phyloP scores from a whole-genome alignment of 2,113 vertebrate species.

The Sialia sialis region DNA sequence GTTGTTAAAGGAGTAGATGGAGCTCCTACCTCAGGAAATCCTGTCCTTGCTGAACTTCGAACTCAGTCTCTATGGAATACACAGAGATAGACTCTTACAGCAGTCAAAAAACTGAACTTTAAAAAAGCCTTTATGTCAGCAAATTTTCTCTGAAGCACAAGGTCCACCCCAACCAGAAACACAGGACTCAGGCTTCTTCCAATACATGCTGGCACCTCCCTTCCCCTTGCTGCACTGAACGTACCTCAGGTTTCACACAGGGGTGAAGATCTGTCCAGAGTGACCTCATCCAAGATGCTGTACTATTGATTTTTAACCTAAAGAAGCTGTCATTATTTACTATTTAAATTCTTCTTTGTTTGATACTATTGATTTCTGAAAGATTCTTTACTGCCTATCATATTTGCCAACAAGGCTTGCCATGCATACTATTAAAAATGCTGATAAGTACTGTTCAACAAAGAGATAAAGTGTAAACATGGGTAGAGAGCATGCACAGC shows the following conservation, averaged over 20 bases:
- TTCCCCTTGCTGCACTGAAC: neutral
- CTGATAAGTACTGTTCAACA: neutral
- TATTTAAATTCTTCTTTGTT: constrained; percentile 9
- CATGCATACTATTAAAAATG: neutral
- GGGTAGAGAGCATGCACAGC: neutral
- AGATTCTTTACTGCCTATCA: constrained; percentile 4
- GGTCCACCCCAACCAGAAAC: neutral
- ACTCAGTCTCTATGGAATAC: neutral
- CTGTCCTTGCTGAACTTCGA: neutral
- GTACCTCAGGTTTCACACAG: neutral
- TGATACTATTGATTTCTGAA: constrained; percentile 24
- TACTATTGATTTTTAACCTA: neutral
- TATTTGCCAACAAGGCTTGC: neutral
- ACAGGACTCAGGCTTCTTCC: neutral
- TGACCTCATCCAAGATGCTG: neutral
- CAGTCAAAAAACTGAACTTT: neutral
- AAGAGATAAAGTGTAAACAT: neutral
- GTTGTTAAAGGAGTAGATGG: neutral
- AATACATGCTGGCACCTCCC: neutral
- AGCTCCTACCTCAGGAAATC: neutral
- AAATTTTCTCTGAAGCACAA: neutral
- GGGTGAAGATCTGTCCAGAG: neutral
- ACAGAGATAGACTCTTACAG: neutral
- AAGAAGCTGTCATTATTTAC: neutral
- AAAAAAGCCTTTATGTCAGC: neutral